Conservation (phyloP, 2,888 invertebrate species). For the Ceramica pisi region DNA sequence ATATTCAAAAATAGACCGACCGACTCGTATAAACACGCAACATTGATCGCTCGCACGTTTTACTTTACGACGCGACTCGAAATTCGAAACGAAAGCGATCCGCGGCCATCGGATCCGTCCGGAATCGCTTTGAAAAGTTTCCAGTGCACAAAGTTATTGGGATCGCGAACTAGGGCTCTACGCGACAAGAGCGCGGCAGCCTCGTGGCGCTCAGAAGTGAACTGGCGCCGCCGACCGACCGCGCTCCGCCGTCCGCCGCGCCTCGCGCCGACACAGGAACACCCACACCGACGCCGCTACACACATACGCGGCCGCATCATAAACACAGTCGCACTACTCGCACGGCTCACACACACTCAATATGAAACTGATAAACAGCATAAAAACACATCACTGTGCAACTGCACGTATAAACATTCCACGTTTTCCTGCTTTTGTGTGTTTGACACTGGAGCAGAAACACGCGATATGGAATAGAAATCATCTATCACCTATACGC, state of each 20-base stretch:
- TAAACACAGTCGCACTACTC: constrained; percentile 66
- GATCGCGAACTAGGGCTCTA: constrained; percentile 85
- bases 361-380: constrained; percentile 86
- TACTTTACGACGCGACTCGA: constrained; percentile 74
- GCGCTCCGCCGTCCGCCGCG: constrained; percentile 77
- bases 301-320: constrained; percentile 70
- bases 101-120: constrained; percentile 76
- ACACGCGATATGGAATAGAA: constrained; percentile 50
- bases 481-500: constrained; percentile 35
- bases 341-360: constrained; percentile 72
- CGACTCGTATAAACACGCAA: constrained; percentile 82
- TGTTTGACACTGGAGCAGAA: constrained; percentile 59
- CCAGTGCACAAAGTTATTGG: constrained; percentile 89
- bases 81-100: constrained; percentile 75
- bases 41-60: constrained; percentile 77
- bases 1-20: constrained; percentile 90
- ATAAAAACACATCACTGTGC: constrained; percentile 85
- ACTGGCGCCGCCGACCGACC: constrained; percentile 83
- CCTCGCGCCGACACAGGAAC: constrained; percentile 82
- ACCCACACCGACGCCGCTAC: constrained; percentile 75
- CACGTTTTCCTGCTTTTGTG: constrained; percentile 72
- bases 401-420: constrained; percentile 81
- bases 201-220: constrained; percentile 85
- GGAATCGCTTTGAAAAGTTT: constrained; percentile 88
- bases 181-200: constrained; percentile 83